Evolutionary conservation across 2,797 vertebrate genomes (phyloP).

Genomic region (Arnoldichthys spilopterus): DNA sequence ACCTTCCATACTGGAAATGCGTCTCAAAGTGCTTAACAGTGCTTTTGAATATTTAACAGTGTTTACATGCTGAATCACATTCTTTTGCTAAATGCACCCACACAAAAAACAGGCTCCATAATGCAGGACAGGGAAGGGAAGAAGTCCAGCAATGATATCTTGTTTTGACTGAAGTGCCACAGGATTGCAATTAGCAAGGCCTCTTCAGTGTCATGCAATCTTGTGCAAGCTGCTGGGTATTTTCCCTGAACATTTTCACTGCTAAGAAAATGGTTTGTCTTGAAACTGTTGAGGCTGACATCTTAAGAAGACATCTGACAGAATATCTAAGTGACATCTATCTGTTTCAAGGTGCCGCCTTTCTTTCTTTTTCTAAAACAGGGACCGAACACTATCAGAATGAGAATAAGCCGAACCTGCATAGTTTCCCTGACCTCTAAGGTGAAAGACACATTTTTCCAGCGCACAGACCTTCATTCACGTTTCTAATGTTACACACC

Average conservation of each 20-base stretch:
- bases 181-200: conserved; percentile 20
- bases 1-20: no score
- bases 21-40: no score
- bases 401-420: conserved; percentile 28
- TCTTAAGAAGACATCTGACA: conserved; percentile 26
- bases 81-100: no score
- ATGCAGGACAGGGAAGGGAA: conserved; percentile 24
- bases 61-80: no score
- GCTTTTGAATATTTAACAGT: no score
- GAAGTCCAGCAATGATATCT: conserved; percentile 34
- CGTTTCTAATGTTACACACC: conserved; percentile 21
- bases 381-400: background rate
- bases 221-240: conserved; percentile 28
- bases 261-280: conserved; percentile 12
- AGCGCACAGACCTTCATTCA: conserved; percentile 20
- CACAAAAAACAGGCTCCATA: background rate
- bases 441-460: conserved; percentile 27
- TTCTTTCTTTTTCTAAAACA: background rate
- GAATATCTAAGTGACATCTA: background rate
- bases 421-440: conserved; percentile 40
- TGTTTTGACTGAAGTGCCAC: conserved; percentile 52
- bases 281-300: background rate
- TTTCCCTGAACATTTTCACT: conserved; percentile 27
- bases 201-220: conserved; percentile 39
- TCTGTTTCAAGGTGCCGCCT: background rate